Conservation (phyloP, 1,140 invertebrate genomes). For the Brachionus manjavacas region DNA sequence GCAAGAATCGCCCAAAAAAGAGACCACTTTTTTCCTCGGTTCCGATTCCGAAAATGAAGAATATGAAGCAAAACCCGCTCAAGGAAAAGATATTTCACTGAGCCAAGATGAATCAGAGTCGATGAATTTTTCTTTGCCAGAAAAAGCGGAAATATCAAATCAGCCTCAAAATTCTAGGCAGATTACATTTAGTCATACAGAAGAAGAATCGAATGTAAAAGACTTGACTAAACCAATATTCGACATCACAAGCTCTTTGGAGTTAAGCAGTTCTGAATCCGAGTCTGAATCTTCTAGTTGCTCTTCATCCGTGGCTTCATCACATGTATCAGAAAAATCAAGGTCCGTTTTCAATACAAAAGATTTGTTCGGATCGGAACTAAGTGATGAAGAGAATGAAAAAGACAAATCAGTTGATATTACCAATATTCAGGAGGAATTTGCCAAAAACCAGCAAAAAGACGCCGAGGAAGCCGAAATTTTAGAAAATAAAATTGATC, state of each 20-base stretch:
- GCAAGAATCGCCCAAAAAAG: neutral
- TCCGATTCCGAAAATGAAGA: neutral
- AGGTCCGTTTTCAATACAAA: neutral
- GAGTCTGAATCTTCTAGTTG: neutral
- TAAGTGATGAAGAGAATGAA: neutral
- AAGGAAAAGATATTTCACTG: neutral
- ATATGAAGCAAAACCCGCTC: neutral
- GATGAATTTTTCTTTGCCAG: neutral
- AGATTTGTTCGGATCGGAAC: neutral
- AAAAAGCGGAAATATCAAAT: neutral
- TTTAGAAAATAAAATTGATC: neutral
- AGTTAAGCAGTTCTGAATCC: neutral
- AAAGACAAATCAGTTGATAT: neutral
- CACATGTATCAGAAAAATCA: neutral
- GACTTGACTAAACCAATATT: neutral
- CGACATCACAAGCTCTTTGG: neutral
- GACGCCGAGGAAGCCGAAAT: neutral
- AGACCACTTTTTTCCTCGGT: neutral
- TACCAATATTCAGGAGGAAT: neutral
- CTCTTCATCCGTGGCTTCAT: neutral
- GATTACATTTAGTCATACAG: neutral
- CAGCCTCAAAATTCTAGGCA: neutral
- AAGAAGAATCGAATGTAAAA: neutral
- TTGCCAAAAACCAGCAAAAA: neutral
- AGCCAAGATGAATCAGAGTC: constrained; percentile 1